Conservation (phyloP, 2,888 invertebrate genomes). For the Apeira syringaria region DNA sequence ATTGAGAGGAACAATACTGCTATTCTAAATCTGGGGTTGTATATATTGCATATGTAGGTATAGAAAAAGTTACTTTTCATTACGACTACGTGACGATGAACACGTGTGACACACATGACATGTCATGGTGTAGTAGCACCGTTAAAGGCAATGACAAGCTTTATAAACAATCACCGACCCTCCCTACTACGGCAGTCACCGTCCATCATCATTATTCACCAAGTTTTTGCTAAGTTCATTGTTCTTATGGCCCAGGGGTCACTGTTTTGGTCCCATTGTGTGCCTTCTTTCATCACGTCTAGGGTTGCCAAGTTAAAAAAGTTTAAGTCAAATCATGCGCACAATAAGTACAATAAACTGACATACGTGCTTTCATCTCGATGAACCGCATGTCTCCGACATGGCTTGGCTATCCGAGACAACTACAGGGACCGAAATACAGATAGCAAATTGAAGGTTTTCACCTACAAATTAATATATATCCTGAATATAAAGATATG, state of each 20-base stretch:
- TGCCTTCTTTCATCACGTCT: slow-evolving; percentile 23
- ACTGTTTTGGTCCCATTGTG: slow-evolving; percentile 33
- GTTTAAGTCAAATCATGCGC: no score
- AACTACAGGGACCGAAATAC: no score
- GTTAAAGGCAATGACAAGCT: slow-evolving; percentile 13
- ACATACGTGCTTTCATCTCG: no score
- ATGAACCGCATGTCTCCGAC: no score
- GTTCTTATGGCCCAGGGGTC: slow-evolving; percentile 30
- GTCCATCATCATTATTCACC: slow-evolving; percentile 35
- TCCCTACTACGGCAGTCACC: slow-evolving; percentile 25
- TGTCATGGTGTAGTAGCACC: slow-evolving; percentile 2
- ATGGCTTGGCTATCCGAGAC: no score
- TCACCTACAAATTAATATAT: no score
- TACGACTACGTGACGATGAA: not conserved
- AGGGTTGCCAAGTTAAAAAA: slow-evolving; percentile 8
- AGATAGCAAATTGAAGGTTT: no score
- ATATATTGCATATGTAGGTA: no score
- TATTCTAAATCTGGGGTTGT: no score
- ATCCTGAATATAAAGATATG: no score
- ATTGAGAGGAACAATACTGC: no score
- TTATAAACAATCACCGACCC: slow-evolving; percentile 12
- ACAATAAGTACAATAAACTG: no score
- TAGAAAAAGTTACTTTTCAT: not conserved
- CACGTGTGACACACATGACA: not conserved
- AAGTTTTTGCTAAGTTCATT: slow-evolving; percentile 42